These are phyloP conservation scores for Echinometra lucunter DNA, from an alignment of 53 echinoderm and acorn worm species.

Conservation along the genomic window DNA sequence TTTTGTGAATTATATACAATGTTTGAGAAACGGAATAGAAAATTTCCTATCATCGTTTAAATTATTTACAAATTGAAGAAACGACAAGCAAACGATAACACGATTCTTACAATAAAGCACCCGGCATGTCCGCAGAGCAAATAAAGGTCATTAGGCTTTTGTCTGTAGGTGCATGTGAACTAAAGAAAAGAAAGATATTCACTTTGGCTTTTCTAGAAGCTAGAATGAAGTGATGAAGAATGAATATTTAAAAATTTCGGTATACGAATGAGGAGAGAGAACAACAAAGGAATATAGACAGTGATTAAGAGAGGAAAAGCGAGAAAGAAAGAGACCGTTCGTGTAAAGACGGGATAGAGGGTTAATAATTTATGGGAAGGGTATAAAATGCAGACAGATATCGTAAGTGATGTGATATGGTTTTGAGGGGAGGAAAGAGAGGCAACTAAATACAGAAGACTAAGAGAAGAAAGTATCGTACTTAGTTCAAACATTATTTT, in stretches of 20 bases:
- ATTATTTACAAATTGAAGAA: no score
- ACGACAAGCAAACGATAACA: no score
- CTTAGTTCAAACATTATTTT: neutral
- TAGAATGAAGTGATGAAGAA: neutral
- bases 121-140: neutral
- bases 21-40: no score
- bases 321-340: neutral
- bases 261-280: neutral
- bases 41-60: no score
- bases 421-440: neutral
- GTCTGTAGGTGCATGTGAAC: neutral
- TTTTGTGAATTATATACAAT: no score
- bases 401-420: neutral
- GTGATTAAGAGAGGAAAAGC: neutral
- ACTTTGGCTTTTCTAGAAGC: neutral
- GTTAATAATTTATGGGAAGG: conserved; percentile 20
- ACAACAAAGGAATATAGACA: neutral
- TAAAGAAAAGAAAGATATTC: neutral
- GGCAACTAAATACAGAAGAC: neutral
- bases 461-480: neutral
- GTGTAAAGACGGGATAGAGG: neutral
- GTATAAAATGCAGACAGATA: neutral
- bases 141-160: neutral
- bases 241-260: neutral
- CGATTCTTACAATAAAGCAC: no score